These are phyloP conservation scores for Solenopsis invicta DNA, from an alignment of 1,140 invertebrate genomes.

Conservation along the genomic window DNA sequence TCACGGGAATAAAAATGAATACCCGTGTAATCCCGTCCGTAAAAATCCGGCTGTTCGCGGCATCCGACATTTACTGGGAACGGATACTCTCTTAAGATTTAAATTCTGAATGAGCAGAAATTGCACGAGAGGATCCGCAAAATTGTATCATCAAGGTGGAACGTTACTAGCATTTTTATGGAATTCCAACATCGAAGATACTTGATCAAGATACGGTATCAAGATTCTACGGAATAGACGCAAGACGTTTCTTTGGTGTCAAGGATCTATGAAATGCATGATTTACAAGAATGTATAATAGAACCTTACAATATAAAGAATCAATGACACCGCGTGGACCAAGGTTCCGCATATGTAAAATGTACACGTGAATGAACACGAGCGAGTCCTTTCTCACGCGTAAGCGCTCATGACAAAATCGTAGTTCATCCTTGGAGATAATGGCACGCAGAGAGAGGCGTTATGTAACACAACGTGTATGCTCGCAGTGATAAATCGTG, in stretches of 20 bases:
- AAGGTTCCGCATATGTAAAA: neutral
- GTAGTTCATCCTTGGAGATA: slow-evolving; percentile 47
- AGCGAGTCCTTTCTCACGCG: slow-evolving; percentile 42
- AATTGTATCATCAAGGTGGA: neutral
- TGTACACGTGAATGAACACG: slow-evolving; percentile 28
- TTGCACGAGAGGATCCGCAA: neutral
- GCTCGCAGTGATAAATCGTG: slow-evolving; percentile 24
- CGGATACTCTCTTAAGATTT: neutral
- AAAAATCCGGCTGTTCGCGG: neutral
- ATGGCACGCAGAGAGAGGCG: neutral
- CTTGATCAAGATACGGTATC: neutral
- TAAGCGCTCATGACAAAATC: slow-evolving; percentile 21
- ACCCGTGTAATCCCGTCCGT: neutral
- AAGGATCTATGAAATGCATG: slow-evolving; percentile 19
- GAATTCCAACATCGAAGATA: neutral
- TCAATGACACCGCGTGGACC: neutral
- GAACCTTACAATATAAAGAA: neutral
- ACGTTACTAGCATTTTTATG: neutral
- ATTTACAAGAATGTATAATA: neutral
- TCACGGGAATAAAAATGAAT: slow-evolving; percentile 17
- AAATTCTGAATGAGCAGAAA: neutral
- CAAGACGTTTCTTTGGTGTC: neutral
- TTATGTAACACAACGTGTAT: slow-evolving; percentile 35
- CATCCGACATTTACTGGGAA: slow-evolving; percentile 2
- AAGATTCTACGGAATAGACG: neutral